Evolutionary conservation across 2,797 vertebrate species (phyloP).

Genomic region (Sebastiscus albofasciatus): DNA sequence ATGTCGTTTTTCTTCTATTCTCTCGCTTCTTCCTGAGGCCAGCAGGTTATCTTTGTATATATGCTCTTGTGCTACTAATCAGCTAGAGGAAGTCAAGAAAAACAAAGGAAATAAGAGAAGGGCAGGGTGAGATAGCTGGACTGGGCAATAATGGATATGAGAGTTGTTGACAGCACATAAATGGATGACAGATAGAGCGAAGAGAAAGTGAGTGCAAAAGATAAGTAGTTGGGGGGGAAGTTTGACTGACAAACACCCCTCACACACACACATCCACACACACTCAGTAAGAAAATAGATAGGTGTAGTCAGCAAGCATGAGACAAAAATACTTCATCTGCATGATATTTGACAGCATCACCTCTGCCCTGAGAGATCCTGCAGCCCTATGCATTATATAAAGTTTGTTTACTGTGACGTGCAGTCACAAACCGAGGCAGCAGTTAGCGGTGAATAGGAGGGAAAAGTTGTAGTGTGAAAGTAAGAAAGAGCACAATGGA

Average conservation of each 20-base stretch:
- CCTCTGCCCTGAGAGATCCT: constrained; percentile 8
- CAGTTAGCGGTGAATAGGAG: background rate
- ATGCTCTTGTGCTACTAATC: background rate
- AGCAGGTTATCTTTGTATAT: background rate
- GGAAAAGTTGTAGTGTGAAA: background rate
- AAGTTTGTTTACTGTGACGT: constrained; percentile 8
- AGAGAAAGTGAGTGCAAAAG: constrained; percentile 12
- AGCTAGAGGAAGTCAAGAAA: background rate
- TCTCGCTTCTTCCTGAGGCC: background rate
- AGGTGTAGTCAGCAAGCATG: constrained; percentile 26
- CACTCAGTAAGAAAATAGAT: background rate
- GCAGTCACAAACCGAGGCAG: background rate
- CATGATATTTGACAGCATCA: constrained; percentile 43
- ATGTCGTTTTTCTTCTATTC: background rate
- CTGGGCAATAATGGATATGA: constrained; percentile 13
- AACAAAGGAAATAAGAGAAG: background rate
- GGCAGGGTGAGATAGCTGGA: background rate
- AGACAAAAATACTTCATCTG: constrained; percentile 39
- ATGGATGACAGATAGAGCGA: background rate
- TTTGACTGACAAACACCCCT: constrained; percentile 16
- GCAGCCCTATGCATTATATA: constrained; percentile 19
- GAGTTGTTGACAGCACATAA: constrained; percentile 37
- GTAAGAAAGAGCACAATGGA: background rate
- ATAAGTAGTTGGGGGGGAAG: background rate
- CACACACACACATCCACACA: background rate